Evolutionary conservation across 1,140 invertebrate species (phyloP), one percentile per base, ranked within the genome.

Genomic region (Condylostylus longicornis): DNA sequence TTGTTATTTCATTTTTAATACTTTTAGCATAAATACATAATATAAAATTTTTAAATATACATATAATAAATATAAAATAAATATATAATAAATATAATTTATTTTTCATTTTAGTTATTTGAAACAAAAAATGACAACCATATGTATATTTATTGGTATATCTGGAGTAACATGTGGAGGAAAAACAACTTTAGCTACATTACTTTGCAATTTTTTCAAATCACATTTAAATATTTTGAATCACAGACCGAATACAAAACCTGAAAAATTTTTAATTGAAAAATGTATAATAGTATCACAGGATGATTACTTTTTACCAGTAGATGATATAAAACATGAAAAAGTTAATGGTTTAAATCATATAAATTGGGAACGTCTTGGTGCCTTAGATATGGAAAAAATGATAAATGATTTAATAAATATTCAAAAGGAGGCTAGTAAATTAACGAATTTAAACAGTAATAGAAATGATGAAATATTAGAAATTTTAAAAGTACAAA

Each of bases 151-250:
- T 9, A 65, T 86, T 37, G 82, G 78, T 15, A 70, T 87, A 42
- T 74, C 77, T 9, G 82, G 83, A 1, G 72, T 76, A 4, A 85
- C 82, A 0, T 80, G 77, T 45, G 77, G 79, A 32, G 83, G 84
- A 23, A 89, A 89, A 64, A 81, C 81, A 2, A 79, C 79, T 0
- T 44, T 85, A 13, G 67, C 79, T 0, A 67, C 64, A 17, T 62
- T 63, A 42, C 43, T 84, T 7, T 54, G 65, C 4, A 53, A 72
- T 28, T 60, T 60, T 18, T 64, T 72, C 14, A 53, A 62, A 32
- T 47, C 42, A 0, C 25, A 49, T 9, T 41, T 45, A 9, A 49
- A 49, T 35, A 46, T 41, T 0, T 27, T 54, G 4, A 53, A 55
- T 48, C 50, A 55, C 34, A 51, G 53, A 1, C 44, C 50, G 1